These are phyloP conservation scores for Acanthopagrus latus DNA, from an alignment of 2,797 vertebrate species.

Conservation along the genomic window DNA sequence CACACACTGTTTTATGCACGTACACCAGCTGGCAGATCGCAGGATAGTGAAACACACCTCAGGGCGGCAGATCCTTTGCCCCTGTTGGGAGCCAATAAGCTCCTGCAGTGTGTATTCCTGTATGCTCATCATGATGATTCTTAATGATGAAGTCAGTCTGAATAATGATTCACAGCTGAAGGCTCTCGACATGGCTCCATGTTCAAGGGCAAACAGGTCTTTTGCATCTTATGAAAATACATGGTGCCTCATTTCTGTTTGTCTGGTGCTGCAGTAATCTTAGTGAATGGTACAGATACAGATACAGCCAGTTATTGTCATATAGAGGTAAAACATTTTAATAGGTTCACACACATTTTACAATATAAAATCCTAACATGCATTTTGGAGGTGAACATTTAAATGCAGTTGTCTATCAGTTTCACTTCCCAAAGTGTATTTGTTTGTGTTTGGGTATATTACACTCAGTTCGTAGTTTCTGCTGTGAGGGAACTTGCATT, in stretches of 20 bases:
- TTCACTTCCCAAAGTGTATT: neutral
- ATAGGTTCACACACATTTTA: neutral
- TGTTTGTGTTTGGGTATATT: neutral
- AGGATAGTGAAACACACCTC: slow-evolving; percentile 50
- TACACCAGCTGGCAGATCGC: slow-evolving; percentile 48
- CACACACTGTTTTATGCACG: neutral
- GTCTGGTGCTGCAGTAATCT: slow-evolving; percentile 3
- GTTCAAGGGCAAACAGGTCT: slow-evolving; percentile 54
- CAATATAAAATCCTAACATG: neutral
- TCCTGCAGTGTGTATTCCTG: slow-evolving; percentile 58
- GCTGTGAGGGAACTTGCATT: too few species aligned
- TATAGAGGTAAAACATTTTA: neutral
- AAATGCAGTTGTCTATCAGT: neutral
- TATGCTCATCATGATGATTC: slow-evolving; percentile 56
- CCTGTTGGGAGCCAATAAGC: slow-evolving; percentile 64
- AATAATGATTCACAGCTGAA: slow-evolving; percentile 67
- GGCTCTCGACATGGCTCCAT: slow-evolving; percentile 46
- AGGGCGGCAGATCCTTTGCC: slow-evolving; percentile 44
- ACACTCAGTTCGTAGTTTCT: too few species aligned
- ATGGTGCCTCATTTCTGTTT: neutral
- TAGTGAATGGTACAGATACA: neutral
- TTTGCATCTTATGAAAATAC: slow-evolving; percentile 3
- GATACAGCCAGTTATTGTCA: neutral
- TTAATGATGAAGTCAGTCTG: slow-evolving; percentile 65
- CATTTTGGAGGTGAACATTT: neutral